Percentiles rank a stretch among this genome's conserved stretches.
Conservation (phyloP, 2,113 vertebrate species). For the Heliornis fulica region DNA sequence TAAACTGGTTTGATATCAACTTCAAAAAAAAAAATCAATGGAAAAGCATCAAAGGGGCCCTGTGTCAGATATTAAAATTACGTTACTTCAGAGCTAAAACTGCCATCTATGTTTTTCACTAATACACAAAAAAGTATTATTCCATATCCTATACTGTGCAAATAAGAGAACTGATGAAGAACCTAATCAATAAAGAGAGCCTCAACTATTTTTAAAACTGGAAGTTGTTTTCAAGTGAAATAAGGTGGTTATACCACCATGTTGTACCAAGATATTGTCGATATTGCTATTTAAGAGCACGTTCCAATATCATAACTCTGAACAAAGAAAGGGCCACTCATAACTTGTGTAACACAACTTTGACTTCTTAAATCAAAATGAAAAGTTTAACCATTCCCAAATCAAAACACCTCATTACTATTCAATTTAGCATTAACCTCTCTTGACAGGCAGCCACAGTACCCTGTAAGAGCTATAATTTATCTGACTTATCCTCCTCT, state of each 20-base stretch:
- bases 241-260: background rate
- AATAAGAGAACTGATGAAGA: background rate
- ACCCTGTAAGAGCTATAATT: background rate
- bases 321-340: background rate
- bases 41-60: background rate
- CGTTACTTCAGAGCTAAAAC: background rate
- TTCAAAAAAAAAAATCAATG: background rate
- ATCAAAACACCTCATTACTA: constrained; percentile 16
- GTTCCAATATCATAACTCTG: background rate
- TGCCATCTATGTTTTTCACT: background rate
- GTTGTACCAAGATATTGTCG: background rate
- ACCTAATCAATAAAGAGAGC: background rate
- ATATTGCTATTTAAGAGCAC: background rate
- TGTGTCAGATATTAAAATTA: background rate
- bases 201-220: background rate
- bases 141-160: background rate
- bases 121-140: background rate
- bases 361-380: constrained; percentile 8
- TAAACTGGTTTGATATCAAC: background rate
- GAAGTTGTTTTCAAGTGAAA: background rate
- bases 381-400: constrained; percentile 7
- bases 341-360: background rate
- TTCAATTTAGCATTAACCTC: constrained; percentile 24
- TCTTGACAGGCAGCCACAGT: background rate
- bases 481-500: background rate